Evolutionary conservation across 2,113 vertebrate genomes (phyloP).

Genomic region (Chauna torquata): DNA sequence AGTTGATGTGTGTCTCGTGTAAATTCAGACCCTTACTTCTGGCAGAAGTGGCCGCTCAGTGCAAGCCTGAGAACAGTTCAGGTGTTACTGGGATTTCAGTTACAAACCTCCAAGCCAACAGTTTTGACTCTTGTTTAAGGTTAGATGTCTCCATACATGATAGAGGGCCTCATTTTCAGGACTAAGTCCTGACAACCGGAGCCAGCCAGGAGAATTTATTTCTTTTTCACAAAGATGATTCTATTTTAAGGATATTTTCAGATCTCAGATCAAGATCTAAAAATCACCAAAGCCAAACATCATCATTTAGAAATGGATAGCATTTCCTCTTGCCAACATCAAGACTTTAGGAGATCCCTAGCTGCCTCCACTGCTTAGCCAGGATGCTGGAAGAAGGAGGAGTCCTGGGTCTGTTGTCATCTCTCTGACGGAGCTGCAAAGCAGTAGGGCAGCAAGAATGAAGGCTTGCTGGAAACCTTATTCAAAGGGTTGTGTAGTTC

Average conservation of each 20-base stretch:
- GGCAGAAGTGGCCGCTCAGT: slow-evolving; percentile 13
- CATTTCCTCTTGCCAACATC: background rate
- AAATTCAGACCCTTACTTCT: background rate
- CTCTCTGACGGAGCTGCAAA: background rate
- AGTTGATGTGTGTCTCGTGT: slow-evolving; percentile 6
- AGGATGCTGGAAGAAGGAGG: background rate
- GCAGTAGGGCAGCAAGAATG: background rate
- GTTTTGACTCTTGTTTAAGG: slow-evolving; percentile 31
- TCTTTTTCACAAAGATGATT: background rate
- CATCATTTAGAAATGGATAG: background rate
- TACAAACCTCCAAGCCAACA: slow-evolving; percentile 14
- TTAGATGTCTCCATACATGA: slow-evolving; percentile 26
- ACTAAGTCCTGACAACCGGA: background rate
- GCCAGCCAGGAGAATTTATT: background rate
- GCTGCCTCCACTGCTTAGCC: background rate
- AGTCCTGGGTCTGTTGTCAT: background rate
- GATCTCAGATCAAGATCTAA: background rate
- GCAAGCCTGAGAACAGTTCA: slow-evolving; percentile 17
- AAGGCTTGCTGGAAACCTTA: background rate
- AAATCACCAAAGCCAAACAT: background rate
- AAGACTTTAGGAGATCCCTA: background rate
- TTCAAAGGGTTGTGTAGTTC: background rate
- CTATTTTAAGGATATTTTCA: background rate
- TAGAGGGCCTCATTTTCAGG: slow-evolving; percentile 22
- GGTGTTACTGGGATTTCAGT: slow-evolving; percentile 8